These are phyloP conservation scores for Melikaiella ostensackeni DNA, from an alignment of 2,888 invertebrate genomes.

Conservation along the genomic window DNA sequence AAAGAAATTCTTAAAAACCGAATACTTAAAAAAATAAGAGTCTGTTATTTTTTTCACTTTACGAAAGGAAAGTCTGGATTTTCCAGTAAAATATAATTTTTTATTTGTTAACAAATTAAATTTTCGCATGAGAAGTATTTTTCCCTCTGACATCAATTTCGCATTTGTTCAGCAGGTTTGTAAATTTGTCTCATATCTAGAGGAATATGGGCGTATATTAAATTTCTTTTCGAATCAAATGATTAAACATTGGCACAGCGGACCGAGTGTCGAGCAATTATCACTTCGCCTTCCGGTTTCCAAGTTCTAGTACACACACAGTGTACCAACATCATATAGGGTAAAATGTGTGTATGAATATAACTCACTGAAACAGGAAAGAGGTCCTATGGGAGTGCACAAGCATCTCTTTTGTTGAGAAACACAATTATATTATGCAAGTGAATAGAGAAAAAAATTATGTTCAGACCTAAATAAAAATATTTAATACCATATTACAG, in stretches of 20 bases:
- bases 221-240: slow-evolving; percentile 5
- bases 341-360: slow-evolving; percentile 13
- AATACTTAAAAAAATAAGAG: not conserved
- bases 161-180: slow-evolving; percentile 4
- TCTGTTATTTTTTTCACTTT: not conserved
- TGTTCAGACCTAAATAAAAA: not conserved
- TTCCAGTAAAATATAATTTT: not conserved
- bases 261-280: slow-evolving; percentile 39
- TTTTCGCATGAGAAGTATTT: not conserved
- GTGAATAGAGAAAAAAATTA: not conserved
- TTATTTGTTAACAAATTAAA: not conserved
- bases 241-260: slow-evolving; percentile 34
- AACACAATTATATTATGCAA: not conserved
- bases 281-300: slow-evolving; percentile 34
- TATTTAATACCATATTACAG: not conserved
- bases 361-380: slow-evolving; percentile 21
- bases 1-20: not conserved
- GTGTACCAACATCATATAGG: slow-evolving; percentile 9
- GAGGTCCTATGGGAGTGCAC: slow-evolving; percentile 34
- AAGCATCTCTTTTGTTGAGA: slow-evolving; percentile 4
- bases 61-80: not conserved
- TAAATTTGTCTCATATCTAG: slow-evolving; percentile 7
- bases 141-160: slow-evolving; percentile 1
- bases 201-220: not conserved
- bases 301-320: slow-evolving; percentile 18